phyloP scores from a whole-genome alignment of 2,888 invertebrate genomes.

The Gibbula magus region DNA sequence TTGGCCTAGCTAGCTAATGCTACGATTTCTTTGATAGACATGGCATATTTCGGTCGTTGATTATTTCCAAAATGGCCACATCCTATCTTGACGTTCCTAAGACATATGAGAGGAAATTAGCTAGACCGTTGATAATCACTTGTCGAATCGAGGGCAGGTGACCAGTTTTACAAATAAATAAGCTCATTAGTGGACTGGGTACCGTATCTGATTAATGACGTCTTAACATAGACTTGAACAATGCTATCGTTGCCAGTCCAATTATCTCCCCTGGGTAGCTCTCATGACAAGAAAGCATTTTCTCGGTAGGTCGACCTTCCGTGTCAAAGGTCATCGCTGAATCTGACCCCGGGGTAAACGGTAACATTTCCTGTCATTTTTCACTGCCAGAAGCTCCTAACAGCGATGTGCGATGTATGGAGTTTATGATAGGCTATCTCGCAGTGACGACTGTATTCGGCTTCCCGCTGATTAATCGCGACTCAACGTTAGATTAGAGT shows the following conservation, averaged over 20 bases:
- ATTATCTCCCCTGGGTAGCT: constrained; percentile 3
- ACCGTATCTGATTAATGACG: not conserved
- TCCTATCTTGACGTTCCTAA: not conserved
- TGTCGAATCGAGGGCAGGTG: not conserved
- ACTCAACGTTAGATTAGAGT: too few relatives aligned
- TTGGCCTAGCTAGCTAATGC: too few relatives aligned
- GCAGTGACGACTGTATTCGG: too few relatives aligned
- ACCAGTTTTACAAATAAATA: not conserved
- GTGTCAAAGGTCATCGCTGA: constrained; percentile 5
- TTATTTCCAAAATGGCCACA: not conserved
- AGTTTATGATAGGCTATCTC: too few relatives aligned
- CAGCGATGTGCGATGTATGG: too few relatives aligned
- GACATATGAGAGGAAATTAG: not conserved
- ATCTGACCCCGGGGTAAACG: not conserved
- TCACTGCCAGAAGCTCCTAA: not conserved
- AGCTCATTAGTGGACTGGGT: not conserved
- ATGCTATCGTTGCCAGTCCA: not conserved
- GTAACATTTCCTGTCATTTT: not conserved
- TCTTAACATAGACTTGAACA: not conserved
- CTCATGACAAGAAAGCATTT: not conserved
- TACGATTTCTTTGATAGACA: not conserved
- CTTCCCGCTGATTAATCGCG: too few relatives aligned
- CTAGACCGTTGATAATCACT: not conserved
- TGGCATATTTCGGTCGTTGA: not conserved
- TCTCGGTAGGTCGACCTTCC: not conserved